Base-by-base conservation (phyloP, 2,888 invertebrate species). In the Luffia ferchaultella region DNA sequence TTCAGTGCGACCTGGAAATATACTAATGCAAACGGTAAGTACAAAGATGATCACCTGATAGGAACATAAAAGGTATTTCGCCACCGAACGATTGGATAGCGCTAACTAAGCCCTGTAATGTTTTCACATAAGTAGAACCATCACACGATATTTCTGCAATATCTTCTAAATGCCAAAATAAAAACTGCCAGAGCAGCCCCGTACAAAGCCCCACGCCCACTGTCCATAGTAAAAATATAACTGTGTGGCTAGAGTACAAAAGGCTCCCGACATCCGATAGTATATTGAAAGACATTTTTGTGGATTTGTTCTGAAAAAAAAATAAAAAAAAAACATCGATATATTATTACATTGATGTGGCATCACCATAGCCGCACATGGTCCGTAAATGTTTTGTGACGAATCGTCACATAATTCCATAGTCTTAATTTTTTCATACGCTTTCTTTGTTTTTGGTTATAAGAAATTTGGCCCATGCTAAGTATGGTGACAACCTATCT, bases 1-100 rank as follows among this genome's bases (percentile, higher is more conserved):
- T n/a, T n/a, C n/a, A n/a, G n/a, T n/a, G n/a, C n/a, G n/a, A n/a
- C n/a, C n/a, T n/a, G n/a, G n/a, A n/a, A n/a, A n/a, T n/a, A n/a
- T n/a, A n/a, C n/a, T n/a, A n/a, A n/a, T n/a, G n/a, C n/a, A n/a
- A n/a, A n/a, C n/a, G n/a, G n/a, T n/a, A n/a, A n/a, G n/a, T n/a
- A n/a, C n/a, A n/a, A n/a, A n/a, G n/a, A n/a, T n/a, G n/a, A n/a
- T n/a, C 58, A 86, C 89, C 93, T 18, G 95, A 95, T 2, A 93
- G 71, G 65, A 95, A 94, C 72, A 96, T 91, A 63, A 95, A 93
- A 0, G 95, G 95, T 60, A 95, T 78, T 71, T 96, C 96, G 1
- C 95, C 95, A 18, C 89, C 87, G 63, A 96, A 90, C 50, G 92
- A 92, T 67, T 95, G 93, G 52, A 93, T 87, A 5, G 89, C 90